These are phyloP conservation scores for Cyclargus thomasi DNA, from an alignment of 1,140 invertebrate genomes.

Conservation along the genomic window DNA sequence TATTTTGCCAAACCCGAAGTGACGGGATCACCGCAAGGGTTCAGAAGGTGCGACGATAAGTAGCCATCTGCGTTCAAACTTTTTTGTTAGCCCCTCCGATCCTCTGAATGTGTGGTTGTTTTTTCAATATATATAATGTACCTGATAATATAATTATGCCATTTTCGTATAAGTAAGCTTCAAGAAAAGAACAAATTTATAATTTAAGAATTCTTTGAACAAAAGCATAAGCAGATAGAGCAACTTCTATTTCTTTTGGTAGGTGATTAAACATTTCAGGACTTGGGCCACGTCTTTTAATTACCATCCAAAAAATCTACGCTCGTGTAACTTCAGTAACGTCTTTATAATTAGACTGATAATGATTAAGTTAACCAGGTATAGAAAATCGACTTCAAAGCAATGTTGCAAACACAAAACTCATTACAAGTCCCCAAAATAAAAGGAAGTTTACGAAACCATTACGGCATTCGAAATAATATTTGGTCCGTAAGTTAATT, in stretches of 20 bases:
- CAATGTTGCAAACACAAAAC: conserved; percentile 47
- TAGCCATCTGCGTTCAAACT: background rate
- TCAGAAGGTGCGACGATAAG: background rate
- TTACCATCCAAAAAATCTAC: no score
- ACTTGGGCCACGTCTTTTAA: no score
- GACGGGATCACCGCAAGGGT: conserved; percentile 46
- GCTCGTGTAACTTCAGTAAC: no score
- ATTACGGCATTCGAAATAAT: conserved; percentile 69
- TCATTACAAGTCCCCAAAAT: conserved; percentile 67
- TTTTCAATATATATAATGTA: conserved; percentile 12
- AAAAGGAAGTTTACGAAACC: conserved; percentile 61
- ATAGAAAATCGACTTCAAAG: conserved; percentile 41
- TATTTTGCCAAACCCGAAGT: conserved; percentile 48
- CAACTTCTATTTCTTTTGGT: no score
- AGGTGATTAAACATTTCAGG: no score
- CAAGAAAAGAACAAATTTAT: no score
- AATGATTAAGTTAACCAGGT: background rate
- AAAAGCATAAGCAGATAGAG: no score
- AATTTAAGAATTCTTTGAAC: no score
- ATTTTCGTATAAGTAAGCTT: no score
- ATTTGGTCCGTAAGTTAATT: conserved; percentile 60
- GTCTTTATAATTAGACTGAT: background rate
- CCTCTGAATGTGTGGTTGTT: conserved; percentile 20
- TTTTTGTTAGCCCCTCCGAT: conserved; percentile 14
- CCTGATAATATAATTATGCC: background rate